Evolutionary conservation across 1,140 invertebrate genomes (phyloP).

Genomic region (Platorchestia sp.): DNA sequence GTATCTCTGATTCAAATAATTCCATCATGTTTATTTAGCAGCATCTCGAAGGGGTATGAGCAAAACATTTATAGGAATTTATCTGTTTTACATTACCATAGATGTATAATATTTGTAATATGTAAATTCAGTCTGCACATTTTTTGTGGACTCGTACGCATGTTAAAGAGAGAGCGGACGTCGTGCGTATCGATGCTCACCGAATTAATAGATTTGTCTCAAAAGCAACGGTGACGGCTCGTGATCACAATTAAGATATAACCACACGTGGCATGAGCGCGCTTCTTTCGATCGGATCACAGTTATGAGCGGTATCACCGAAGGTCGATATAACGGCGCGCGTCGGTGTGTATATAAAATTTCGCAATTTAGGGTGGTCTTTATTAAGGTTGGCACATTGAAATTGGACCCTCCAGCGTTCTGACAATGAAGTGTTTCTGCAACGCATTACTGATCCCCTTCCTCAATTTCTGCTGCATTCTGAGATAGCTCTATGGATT

Average conservation of each 20-base stretch:
- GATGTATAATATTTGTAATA: too few relatives aligned
- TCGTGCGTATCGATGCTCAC: too few relatives aligned
- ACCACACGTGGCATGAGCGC: background rate
- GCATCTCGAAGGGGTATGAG: too few relatives aligned
- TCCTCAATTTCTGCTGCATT: background rate
- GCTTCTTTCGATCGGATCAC: background rate
- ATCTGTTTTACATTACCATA: too few relatives aligned
- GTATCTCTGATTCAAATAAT: too few relatives aligned
- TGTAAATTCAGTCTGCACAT: too few relatives aligned
- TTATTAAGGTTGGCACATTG: background rate
- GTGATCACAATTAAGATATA: background rate
- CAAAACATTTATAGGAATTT: too few relatives aligned
- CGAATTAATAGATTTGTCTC: background rate
- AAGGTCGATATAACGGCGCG: background rate
- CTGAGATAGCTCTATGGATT: background rate
- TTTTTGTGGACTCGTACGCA: too few relatives aligned
- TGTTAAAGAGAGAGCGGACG: too few relatives aligned
- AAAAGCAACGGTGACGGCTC: background rate
- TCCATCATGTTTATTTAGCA: too few relatives aligned
- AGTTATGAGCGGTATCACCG: background rate
- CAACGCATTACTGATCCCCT: background rate
- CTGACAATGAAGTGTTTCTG: background rate
- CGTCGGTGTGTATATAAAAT: background rate
- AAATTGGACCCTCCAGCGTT: background rate
- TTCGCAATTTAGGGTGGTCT: background rate